These are phyloP conservation scores for Montipora sp. DNA, from an alignment of 64 coral and sea anemone species.

Conservation along the genomic window DNA sequence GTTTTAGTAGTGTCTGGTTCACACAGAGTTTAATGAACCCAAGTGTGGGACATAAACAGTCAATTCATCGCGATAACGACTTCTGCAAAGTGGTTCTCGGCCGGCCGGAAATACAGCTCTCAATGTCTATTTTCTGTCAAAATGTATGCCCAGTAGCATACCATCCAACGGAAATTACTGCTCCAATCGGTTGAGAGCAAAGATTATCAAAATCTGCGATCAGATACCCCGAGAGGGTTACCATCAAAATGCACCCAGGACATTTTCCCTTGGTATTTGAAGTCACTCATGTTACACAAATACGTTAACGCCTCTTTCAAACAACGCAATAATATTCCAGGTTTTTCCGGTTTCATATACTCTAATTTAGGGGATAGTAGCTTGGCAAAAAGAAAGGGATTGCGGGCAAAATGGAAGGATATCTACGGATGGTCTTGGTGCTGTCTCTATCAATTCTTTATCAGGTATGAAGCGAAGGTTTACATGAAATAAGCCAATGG, in stretches of 20 bases:
- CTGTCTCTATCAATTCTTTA: background rate
- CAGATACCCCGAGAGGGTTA: background rate
- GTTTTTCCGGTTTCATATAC: background rate
- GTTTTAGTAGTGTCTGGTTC: too few relatives aligned
- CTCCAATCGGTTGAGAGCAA: background rate
- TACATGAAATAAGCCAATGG: too few relatives aligned
- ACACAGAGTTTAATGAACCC: too few relatives aligned
- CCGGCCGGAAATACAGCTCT: background rate
- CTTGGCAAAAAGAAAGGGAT: background rate
- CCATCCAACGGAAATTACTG: background rate
- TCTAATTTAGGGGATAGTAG: background rate
- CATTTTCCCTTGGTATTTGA: background rate
- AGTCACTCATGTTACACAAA: conserved; percentile 34
- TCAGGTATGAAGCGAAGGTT: background rate
- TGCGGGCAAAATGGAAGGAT: background rate
- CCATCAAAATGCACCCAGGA: background rate
- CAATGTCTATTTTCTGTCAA: background rate
- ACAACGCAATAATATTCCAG: background rate
- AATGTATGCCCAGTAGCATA: conserved; percentile 5
- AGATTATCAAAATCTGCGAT: background rate
- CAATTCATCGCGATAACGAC: background rate
- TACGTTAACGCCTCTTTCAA: conserved; percentile 4
- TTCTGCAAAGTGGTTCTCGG: background rate
- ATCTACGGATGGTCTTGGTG: background rate
- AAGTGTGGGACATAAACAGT: background rate